Base-by-base conservation (phyloP, 2,113 vertebrate genomes). In the Eurypyga helias region DNA sequence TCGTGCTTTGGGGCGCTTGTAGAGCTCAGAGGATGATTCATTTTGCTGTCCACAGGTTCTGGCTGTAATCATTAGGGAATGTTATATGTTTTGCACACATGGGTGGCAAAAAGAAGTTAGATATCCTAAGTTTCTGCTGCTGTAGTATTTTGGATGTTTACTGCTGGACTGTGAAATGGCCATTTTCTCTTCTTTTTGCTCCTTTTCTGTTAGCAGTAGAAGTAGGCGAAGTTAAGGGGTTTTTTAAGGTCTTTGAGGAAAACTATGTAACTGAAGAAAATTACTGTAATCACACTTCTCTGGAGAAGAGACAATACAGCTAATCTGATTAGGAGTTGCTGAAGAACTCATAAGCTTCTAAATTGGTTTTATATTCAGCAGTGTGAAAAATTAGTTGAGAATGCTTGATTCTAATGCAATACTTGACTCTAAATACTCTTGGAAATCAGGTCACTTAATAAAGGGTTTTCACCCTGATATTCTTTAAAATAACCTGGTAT, bases 361-460 rank as follows among this genome's bases (percentile, higher is more conserved):
- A 94, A 90, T 83, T 29, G 41, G 17, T 79, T 79, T 87, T 90
- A 10, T 55, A 86, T 96, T 91, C 61, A 66, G 58, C 43, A 73
- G 55, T 13, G 43, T 73, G 79, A 95, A 93, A 90, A 79, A 86
- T 49, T 1, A 66, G 26, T 87, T 77, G 69, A 38, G 60, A 75
- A 66, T 90, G 29, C 41, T 58, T 60, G 10, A 88, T 90, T 89
- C 43, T 83, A 86, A 58, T 71, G 41, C 45, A 57, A 6, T 82
- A 29, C 23, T 89, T 78, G 61, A 15, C 48, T 90, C 55, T 45
- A 71, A 92, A 54, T 92, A 25, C 26, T 71, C 45, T 34, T 75
- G 72, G 38, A 92, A 93, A 92, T 61, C 13, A 58, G 48, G 48
- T 95, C 61, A n/a, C 25, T 91, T 84, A 91, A 69, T 93, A 64